Conservation (phyloP, 2,888 invertebrate species). For the Hymenopus coronatus region DNA sequence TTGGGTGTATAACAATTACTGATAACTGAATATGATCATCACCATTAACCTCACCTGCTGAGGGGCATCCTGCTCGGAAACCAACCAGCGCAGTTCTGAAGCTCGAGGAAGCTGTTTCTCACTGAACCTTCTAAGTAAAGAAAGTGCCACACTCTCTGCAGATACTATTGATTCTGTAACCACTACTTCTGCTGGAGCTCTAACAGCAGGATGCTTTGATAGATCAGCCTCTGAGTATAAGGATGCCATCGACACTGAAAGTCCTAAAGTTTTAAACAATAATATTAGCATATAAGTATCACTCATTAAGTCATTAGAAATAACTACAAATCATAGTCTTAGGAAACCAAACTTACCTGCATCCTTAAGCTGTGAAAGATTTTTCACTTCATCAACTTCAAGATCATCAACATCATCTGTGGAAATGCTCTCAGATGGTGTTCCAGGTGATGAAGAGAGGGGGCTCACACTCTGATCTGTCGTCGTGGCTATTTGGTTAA, state of each 20-base stretch:
- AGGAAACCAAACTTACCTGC: constrained; percentile 36
- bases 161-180: constrained; percentile 54
- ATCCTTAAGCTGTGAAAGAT: constrained; percentile 46
- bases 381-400: constrained; percentile 51
- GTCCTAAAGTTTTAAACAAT: constrained; percentile 42
- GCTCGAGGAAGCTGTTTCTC: constrained; percentile 74
- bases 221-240: constrained; percentile 59
- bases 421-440: constrained; percentile 49
- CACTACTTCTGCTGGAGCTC: constrained; percentile 37
- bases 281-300: not conserved
- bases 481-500: constrained; percentile 45
- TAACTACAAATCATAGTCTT: not conserved
- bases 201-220: constrained; percentile 41
- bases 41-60: constrained; percentile 52
- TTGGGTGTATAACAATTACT: not conserved
- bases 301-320: not conserved
- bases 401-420: constrained; percentile 55
- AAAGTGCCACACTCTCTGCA: constrained; percentile 77
- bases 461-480: constrained; percentile 56
- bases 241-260: constrained; percentile 63
- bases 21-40: not conserved
- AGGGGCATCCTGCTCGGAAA: constrained; percentile 73
- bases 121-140: constrained; percentile 70
- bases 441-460: constrained; percentile 51
- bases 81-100: constrained; percentile 74